Evolutionary conservation across 2,888 invertebrate species (phyloP), one percentile per base, ranked within the genome.

Genomic region (Hirtodrosophila confusa): DNA sequence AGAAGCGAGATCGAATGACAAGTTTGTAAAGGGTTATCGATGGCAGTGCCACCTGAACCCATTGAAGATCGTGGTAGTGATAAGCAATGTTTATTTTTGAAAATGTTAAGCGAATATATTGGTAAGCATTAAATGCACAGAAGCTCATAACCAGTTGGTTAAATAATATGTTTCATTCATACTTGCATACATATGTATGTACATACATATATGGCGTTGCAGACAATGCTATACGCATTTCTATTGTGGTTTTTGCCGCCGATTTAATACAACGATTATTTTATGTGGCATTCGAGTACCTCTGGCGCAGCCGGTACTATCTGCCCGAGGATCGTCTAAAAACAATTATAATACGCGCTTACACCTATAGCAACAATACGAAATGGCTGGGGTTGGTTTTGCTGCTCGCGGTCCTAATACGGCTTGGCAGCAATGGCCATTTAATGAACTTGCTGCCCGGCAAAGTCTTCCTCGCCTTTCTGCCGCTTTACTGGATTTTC

Each of bases 401-500:
- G 4, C 3, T 78, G 3, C 39, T 73, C 29, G n/a, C 60, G 3
- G 74, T 50, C 0, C 11, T 86, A 9, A 6, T 55, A 0, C 75
- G 74, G 12, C 62, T 37, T n/a, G 58, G 60, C 0, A 44, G 9
- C 29, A 71, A 44, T 0, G 64, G 65, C 4, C 53, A 66, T 8
- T 27, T 68, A 3, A 39, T 29, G n/a, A 23, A 12, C 3, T 23
- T 79, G 11, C 3, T 80, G 6, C 82, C 83, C 2, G 55, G 65
- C 0, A 1, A 24, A 1, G 9, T n/a, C 0, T 53, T 57, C 1
- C 35, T 69, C 0, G 10, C 56, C 1, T 71, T 55, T 0, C 75
- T 90, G 10, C 88, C 88, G 0, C 40, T 89, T 0, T 90, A 79
- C 62, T 89, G 88, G 88, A 6, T 86, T 4, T 65, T 71, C 5